Evolutionary conservation across 2,888 invertebrate genomes (phyloP), one percentile per base, ranked within the genome.

Genomic region (Latrodectus elegans): DNA sequence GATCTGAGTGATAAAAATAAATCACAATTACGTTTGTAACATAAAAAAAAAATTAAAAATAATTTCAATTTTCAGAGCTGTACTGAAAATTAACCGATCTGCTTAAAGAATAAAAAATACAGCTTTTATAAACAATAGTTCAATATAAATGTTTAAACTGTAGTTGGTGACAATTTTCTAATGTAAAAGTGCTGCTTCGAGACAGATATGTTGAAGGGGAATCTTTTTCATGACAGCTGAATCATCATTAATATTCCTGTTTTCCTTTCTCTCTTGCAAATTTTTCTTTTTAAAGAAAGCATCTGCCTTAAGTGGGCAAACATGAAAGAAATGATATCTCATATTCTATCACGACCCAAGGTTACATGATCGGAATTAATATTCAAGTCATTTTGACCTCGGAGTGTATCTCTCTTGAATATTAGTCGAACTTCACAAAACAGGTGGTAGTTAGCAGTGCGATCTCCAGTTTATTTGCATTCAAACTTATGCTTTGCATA

Each of bases 341-440:
- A 8, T 64, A 49, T 49, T 67, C 76, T 10, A 65, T 65, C 14
- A 26, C n/a, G n/a, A 26, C 52, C 38, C 76, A 76, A 76, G 51
- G 75, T 64, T 64, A 49, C 65, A 64, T 76, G 65, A 65, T 65
- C 65, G 11, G 65, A 65, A 76, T 76, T 76, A 76, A 65, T 76
- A 65, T 64, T 76, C 76, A 52, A 67, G 38, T 51, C 51, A 9
- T 17, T 76, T 17, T 65, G 76, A 76, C 64, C 65, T 64, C 76
- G 38, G 76, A 74, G 64, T 60, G 76, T 49, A 49, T 15, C 60
- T 26, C 10, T 65, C 65, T 10, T 52, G 14, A 60, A 17, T 22
- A 64, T 49, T 49, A n/a, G 49, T 22, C n/a, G 76, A 76, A 65
- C 68, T 65, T 78, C 22, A 38, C 38, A 22, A 68, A 78, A 26